Evolutionary conservation across 2,888 invertebrate species (phyloP), one percentile per base, ranked within the genome.

Genomic region (Halictus quadricinctus): DNA sequence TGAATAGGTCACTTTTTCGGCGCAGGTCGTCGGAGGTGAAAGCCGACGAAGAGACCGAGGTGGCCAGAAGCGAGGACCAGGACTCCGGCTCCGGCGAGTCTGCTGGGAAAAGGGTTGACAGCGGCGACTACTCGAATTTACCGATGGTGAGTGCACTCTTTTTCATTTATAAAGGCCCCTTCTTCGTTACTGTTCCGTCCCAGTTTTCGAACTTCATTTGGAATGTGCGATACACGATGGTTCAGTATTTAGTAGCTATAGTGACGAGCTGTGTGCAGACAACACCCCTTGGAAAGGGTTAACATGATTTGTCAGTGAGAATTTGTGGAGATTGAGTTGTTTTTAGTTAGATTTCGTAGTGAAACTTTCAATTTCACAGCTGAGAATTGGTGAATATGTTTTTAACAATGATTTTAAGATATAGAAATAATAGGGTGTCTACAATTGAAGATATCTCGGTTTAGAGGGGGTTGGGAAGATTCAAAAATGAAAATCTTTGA

Each of bases 11-110:
- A 58, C 73, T 88, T 86, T 84, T 75, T 79, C 81, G 86, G 81
- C 86, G 78, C 82, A 89, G 89, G 83, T 87, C 89, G 79, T 81
- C 84, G 83, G 85, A 82, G 80, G 77, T 79, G 64, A 81, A 60
- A 58, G 73, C 29, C 54, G 96, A 86, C 83, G 80, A 81, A 66
- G 79, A 80, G 48, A 96, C 81, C 81, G 75, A 41, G 66, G 81
- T 69, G 79, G 81, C 72, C 80, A 76, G 74, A 81, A 85, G 83
- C 80, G 83, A 84, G 85, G 72, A 88, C 64, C 72, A 69, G 83
- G 87, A 90, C 89, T 88, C 88, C 88, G 89, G 90, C 86, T 77
- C 87, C 78, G 74, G 86, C 76, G 88, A 88, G 76, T 81, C 75
- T 73, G 54, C 84, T 76, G 81, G 88, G 76, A 90, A 83, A 83